Evolutionary conservation across 1,140 invertebrate genomes (phyloP), one percentile per base, ranked within the genome.

Genomic region (Lerema accius): DNA sequence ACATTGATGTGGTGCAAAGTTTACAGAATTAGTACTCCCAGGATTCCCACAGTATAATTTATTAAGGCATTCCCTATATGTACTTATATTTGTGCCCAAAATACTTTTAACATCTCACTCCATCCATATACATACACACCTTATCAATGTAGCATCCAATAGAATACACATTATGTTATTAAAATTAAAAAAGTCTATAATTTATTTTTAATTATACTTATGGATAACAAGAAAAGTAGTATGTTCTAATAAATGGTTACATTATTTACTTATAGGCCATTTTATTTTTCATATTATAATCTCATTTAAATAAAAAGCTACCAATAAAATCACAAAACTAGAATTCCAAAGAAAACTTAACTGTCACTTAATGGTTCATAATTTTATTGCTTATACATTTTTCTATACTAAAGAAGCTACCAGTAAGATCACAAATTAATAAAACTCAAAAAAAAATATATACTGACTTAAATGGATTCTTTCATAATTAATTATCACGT

Each of bases 161-260:
- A 51, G 40, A 32, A 32, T 48, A 51, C 32, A 46, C 14, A 42
- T 48, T 69, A 63, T 65, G 46, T 65, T 65, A 42, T 23, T 51
- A 59, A 26, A 56, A 53, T 53, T 63, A 63, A 65, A 67, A 69
- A 76, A 78, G 73, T 78, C 69, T 70, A 73, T 68, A 65, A 63
- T 49, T 75, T 76, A 70, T 69, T 76, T 63, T 69, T 78, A 69
- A 2, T 37, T 40, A 35, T 62, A 23, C 39, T n/a, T 60, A 15
- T 19, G n/a, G 39, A 56, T 15, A 23, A 17, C 19, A 60, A 39
- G 5, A 35, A 48, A 49, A 17, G 14, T 37, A 43, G 51, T 55
- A 26, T 42, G 3, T 32, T 43, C 42, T 9, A 23, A 6, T 42
- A 43, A 43, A 26, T 16, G 35, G 23, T n/a, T n/a, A n/a, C n/a